Conservation (phyloP, 2,888 invertebrate species). For the Diarsia dahlii region DNA sequence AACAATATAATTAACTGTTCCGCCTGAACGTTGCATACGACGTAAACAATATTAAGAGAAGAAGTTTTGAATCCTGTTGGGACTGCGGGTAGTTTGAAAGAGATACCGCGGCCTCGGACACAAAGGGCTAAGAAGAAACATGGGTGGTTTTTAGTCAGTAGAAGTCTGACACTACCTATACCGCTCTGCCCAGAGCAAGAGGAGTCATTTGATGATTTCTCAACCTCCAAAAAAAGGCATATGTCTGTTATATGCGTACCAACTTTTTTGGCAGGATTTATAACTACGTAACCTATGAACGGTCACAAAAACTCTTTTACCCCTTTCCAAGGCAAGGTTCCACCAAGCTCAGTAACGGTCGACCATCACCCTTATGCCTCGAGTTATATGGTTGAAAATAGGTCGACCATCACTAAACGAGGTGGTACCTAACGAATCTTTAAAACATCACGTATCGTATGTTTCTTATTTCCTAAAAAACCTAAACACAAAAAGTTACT, state of each 20-base stretch:
- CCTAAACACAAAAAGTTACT: slow-evolving; percentile 10
- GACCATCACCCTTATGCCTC: not conserved
- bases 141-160: no score
- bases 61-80: not conserved
- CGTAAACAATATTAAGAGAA: not conserved
- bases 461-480: slow-evolving; percentile 26
- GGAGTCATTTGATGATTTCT: no score
- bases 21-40: not conserved
- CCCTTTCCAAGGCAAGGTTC: not conserved
- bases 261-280: not conserved
- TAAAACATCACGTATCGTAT: slow-evolving; percentile 15
- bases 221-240: no score
- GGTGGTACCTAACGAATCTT: not conserved
- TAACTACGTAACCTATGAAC: not conserved
- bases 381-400: no score
- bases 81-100: no score
- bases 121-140: no score
- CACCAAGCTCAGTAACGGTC: no score
- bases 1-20: slow-evolving; percentile 4
- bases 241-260: no score
- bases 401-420: no score
- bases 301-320: not conserved
- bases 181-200: no score
- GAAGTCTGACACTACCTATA: no score
- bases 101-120: no score